Evolutionary conservation across 2,888 invertebrate species (phyloP).

Genomic region (Aradus depressus): DNA sequence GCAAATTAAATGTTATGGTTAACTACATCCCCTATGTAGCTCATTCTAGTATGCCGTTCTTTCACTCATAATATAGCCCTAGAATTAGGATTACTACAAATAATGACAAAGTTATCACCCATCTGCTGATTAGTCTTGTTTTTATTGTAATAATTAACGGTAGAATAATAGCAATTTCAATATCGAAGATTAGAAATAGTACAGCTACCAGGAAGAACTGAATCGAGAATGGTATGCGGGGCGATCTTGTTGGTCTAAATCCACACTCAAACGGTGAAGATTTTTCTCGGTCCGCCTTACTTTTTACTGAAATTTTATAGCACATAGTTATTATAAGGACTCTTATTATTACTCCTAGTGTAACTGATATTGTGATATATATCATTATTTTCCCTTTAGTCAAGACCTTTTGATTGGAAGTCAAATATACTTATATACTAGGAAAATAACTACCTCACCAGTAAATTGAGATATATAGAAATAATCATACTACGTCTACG

Average conservation of each 20-base stretch:
- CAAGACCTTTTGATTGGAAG: conserved; percentile 57
- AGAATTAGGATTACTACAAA: conserved; percentile 38
- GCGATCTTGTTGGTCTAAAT: conserved; percentile 44
- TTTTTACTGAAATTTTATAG: conserved; percentile 43
- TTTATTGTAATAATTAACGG: conserved; percentile 43
- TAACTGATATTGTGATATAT: background rate
- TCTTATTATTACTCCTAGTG: background rate
- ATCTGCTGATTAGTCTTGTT: conserved; percentile 11
- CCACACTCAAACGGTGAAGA: conserved; percentile 52
- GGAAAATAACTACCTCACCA: conserved; percentile 58
- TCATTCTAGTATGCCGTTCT: conserved; percentile 50
- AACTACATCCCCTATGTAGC: conserved; percentile 39
- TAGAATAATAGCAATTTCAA: conserved; percentile 54
- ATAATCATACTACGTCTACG: conserved; percentile 48
- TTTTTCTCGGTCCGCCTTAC: conserved; percentile 49
- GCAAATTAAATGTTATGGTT: conserved; percentile 42
- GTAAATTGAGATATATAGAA: conserved; percentile 52
- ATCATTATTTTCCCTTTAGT: conserved; percentile 47
- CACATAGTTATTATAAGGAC: conserved; percentile 26
- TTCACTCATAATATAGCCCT: conserved; percentile 45
- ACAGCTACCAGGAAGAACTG: conserved; percentile 43
- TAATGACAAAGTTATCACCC: background rate
- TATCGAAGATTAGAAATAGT: conserved; percentile 62
- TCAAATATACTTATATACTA: conserved; percentile 60
- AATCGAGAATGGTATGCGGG: conserved; percentile 45